Evolutionary conservation across 2,797 vertebrate genomes (phyloP).

Genomic region (Lagodon rhomboides): DNA sequence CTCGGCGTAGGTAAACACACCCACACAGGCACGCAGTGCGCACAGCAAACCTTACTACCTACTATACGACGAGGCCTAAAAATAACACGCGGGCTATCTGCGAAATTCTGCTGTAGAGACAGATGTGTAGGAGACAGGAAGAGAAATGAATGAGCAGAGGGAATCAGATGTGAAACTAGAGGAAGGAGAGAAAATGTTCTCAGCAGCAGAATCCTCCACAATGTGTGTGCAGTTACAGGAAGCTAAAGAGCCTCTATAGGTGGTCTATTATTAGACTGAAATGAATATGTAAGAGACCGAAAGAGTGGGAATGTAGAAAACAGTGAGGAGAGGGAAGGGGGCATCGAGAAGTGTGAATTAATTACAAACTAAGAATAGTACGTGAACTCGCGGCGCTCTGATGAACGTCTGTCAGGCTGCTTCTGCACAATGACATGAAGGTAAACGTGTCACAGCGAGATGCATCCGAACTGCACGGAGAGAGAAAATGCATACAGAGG

Average conservation of each 20-base stretch:
- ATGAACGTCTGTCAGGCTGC: background rate
- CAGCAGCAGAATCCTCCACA: constrained; percentile 34
- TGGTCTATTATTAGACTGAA: constrained; percentile 37
- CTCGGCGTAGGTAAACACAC: constrained; percentile 71
- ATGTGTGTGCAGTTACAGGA: constrained; percentile 42
- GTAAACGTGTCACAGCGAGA: background rate
- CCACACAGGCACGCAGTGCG: constrained; percentile 54
- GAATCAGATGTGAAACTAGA: constrained; percentile 55
- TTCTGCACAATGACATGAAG: background rate
- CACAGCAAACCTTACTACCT: constrained; percentile 66
- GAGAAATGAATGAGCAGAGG: constrained; percentile 49
- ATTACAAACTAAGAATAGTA: constrained; percentile 35
- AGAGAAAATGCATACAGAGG: background rate
- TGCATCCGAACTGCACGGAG: too few species aligned
- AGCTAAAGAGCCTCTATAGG: constrained; percentile 50
- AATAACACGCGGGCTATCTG: constrained; percentile 67
- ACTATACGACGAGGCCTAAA: constrained; percentile 71
- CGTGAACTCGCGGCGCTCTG: constrained; percentile 21
- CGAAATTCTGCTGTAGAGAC: constrained; percentile 54
- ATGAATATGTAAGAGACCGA: constrained; percentile 30
- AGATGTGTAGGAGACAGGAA: constrained; percentile 68
- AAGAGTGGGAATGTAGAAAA: constrained; percentile 13
- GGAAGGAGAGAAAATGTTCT: constrained; percentile 48
- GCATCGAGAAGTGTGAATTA: constrained; percentile 31
- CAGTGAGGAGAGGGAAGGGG: background rate